These are phyloP conservation scores for Leistus spinibarbis DNA, from an alignment of 2,888 invertebrate species.

Conservation along the genomic window DNA sequence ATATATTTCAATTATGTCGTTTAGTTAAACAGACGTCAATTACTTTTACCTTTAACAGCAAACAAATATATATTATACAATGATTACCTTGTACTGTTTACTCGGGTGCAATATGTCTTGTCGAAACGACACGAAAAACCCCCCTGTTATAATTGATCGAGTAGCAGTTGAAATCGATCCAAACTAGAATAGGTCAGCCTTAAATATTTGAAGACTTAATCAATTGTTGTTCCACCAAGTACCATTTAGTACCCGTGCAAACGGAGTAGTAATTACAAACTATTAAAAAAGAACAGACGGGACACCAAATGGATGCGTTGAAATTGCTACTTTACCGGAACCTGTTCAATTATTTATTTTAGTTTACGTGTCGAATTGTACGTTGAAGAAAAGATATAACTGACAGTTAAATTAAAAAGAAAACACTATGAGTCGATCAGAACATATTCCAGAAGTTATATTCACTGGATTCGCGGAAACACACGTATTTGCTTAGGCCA, in stretches of 20 bases:
- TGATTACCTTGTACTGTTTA: no score
- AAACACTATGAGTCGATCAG: no score
- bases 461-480: no score
- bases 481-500: no score
- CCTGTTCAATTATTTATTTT: not conserved
- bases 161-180: not conserved
- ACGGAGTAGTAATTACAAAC: not conserved
- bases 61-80: no score
- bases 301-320: not conserved
- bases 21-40: no score
- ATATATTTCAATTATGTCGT: no score
- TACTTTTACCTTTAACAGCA: no score
- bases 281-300: not conserved
- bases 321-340: not conserved
- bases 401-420: no score
- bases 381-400: not conserved
- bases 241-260: no score
- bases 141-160: not conserved
- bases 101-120: not conserved
- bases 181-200: not conserved
- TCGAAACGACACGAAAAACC: no score
- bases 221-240: not conserved
- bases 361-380: not conserved
- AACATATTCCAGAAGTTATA: no score
- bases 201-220: not conserved